Conservation (phyloP, 2,888 invertebrate species). For the Drosophila mulleri region DNA sequence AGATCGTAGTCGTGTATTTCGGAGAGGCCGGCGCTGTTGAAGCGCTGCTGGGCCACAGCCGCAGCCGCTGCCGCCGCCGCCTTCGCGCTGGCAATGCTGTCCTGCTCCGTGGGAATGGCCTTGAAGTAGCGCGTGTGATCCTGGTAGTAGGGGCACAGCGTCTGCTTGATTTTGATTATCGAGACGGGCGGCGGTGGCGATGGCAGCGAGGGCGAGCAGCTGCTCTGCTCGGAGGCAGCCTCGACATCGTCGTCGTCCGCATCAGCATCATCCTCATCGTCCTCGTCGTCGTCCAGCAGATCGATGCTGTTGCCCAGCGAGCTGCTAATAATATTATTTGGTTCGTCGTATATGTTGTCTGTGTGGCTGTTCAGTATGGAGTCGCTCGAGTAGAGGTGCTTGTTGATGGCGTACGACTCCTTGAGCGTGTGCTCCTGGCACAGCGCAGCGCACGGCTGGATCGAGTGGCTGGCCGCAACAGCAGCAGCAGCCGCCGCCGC, state of each 20-base stretch:
- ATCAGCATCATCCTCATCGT: slow-evolving; percentile 19
- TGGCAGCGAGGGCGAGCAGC: slow-evolving; percentile 72
- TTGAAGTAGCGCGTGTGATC: slow-evolving; percentile 83
- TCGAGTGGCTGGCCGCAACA: slow-evolving; percentile 24
- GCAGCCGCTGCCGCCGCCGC: slow-evolving; percentile 66
- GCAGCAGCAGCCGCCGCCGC: neutral
- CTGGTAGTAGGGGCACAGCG: slow-evolving; percentile 83
- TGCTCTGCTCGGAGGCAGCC: slow-evolving; percentile 73
- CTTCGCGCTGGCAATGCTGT: slow-evolving; percentile 78
- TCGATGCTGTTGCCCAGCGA: slow-evolving; percentile 83
- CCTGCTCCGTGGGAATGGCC: slow-evolving; percentile 83
- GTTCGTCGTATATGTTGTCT: slow-evolving; percentile 85
- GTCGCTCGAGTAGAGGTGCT: slow-evolving; percentile 84
- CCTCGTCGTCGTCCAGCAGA: slow-evolving; percentile 68
- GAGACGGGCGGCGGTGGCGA: slow-evolving; percentile 80
- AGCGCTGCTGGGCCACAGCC: slow-evolving; percentile 67
- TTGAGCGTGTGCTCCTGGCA: slow-evolving; percentile 64
- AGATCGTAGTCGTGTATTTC: slow-evolving; percentile 85
- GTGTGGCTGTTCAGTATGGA: slow-evolving; percentile 83
- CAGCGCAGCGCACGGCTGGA: slow-evolving; percentile 8
- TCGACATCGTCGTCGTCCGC: slow-evolving; percentile 59
- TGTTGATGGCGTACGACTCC: slow-evolving; percentile 82
- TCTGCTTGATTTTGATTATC: slow-evolving; percentile 76
- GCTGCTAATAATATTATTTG: slow-evolving; percentile 83
- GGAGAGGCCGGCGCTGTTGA: slow-evolving; percentile 80